Base-by-base conservation (phyloP, 2,797 vertebrate genomes). In the Takifugu rubripes region DNA sequence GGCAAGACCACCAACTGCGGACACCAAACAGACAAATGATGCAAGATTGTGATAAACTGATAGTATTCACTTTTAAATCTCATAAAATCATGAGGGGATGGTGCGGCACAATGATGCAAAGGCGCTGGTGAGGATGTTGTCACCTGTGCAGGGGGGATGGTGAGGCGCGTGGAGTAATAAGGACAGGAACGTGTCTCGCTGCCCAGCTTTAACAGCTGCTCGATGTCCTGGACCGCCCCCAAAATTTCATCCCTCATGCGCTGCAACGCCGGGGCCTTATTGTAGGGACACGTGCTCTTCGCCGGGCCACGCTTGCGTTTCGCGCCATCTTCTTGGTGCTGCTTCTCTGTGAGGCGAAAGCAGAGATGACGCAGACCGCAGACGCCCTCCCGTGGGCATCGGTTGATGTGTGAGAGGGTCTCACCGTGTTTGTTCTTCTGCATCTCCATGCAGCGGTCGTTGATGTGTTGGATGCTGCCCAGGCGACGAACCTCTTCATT, bases 391-490 rank as follows among this genome's bases (percentile, higher is more conserved):
- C 14, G 10, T 58, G 9, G 25, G 33, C 2, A n/a, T 14, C 26
- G 25, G 1, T 21, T 10, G 24, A n/a, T 25, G 15, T 14, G 12
- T 42, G 26, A 54, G 33, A 2, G 42, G 6, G 4, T 66, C 87
- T 59, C 82, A 98, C 96, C 93, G 0, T 89, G 92, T 75, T 94
- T 95, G 85, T 92, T 94, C 85, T 94, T 97, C 66, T 98, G 96
- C 93, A 99, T 92, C 88, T 98, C 97, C 88, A 93, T 61, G 78
- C 97, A 99, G 78, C 93, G 93, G 77, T 98, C 96, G 0, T 97
- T 99, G 69, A 99, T 96, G 58, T 93, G 91, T 68, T 97, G 95
- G 56, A 92, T 76, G 31, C 90, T 90, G 29, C 93, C 90, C 57
- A 99, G 78, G 25, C 56, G 77, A 6, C 45, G 89, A 71, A 99